phyloP scores from a whole-genome alignment of 2,797 vertebrate species.

The Aeoliscus strigatus region DNA sequence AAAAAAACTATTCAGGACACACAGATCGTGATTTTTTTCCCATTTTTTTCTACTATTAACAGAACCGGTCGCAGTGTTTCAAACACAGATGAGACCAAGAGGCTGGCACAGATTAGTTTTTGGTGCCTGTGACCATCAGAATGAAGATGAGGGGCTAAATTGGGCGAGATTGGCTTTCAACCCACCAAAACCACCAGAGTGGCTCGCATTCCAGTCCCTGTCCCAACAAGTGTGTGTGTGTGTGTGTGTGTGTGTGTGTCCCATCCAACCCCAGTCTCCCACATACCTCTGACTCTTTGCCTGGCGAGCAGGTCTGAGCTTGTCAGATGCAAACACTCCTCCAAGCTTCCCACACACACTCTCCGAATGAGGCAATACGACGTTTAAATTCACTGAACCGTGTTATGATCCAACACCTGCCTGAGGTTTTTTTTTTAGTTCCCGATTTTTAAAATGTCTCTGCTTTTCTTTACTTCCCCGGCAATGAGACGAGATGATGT shows the following conservation, averaged over 20 bases:
- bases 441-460: no score
- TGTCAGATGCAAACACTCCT: slow-evolving; percentile 51
- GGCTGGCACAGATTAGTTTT: slow-evolving; percentile 13
- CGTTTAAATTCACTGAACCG: slow-evolving; percentile 27
- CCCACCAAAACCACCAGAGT: slow-evolving; percentile 46
- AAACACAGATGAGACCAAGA: background rate
- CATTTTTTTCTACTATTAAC: no score
- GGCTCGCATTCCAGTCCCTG: slow-evolving; percentile 68
- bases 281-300: slow-evolving; percentile 59
- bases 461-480: no score
- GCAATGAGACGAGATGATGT: no score
- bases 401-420: background rate
- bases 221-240: slow-evolving; percentile 58
- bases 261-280: slow-evolving; percentile 42
- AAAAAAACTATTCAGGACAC: no score
- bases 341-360: slow-evolving; percentile 51
- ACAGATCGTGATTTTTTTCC: no score
- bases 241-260: slow-evolving; percentile 36
- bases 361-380: slow-evolving; percentile 31
- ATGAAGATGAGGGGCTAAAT: slow-evolving; percentile 50
- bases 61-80: no score
- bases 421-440: no score
- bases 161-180: slow-evolving; percentile 42
- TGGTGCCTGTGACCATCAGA: slow-evolving; percentile 25
- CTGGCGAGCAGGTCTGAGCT: slow-evolving; percentile 60